Evolutionary conservation across 1,140 invertebrate genomes (phyloP).

Genomic region (Neodiprion virginianus): DNA sequence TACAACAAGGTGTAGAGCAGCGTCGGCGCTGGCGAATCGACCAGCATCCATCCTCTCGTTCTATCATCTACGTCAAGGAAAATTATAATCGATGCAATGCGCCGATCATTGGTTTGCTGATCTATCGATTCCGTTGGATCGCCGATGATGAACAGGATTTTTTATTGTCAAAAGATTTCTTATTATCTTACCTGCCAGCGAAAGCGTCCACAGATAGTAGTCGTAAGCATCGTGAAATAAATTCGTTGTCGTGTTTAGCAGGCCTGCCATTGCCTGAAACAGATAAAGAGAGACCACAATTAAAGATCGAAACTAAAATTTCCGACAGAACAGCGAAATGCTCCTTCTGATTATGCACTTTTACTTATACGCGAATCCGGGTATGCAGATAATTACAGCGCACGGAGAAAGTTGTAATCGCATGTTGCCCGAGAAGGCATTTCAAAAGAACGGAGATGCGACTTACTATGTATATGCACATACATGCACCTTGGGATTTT

Average conservation of each 20-base stretch:
- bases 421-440: no score
- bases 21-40: slow-evolving; percentile 83
- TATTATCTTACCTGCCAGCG: slow-evolving; percentile 67
- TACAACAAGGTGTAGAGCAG: slow-evolving; percentile 78
- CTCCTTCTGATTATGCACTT: no score
- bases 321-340: no score
- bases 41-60: slow-evolving; percentile 86
- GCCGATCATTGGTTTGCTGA: slow-evolving; percentile 12
- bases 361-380: no score
- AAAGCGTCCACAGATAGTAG: slow-evolving; percentile 76
- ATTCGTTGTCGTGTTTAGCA: slow-evolving; percentile 70
- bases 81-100: slow-evolving; percentile 20
- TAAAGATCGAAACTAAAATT: no score
- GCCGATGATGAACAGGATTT: slow-evolving; percentile 5
- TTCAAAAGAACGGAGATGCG: no score
- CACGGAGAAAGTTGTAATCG: no score
- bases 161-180: slow-evolving; percentile 26
- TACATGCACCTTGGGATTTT: no score
- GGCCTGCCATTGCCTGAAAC: slow-evolving; percentile 58
- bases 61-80: slow-evolving; percentile 70
- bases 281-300: slow-evolving; percentile 23
- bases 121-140: not conserved
- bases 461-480: no score
- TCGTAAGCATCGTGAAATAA: slow-evolving; percentile 69
- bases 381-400: no score